Evolutionary conservation across 1,140 invertebrate species (phyloP), one percentile per base, ranked within the genome.

Genomic region (Eupristina koningsbergeri): DNA sequence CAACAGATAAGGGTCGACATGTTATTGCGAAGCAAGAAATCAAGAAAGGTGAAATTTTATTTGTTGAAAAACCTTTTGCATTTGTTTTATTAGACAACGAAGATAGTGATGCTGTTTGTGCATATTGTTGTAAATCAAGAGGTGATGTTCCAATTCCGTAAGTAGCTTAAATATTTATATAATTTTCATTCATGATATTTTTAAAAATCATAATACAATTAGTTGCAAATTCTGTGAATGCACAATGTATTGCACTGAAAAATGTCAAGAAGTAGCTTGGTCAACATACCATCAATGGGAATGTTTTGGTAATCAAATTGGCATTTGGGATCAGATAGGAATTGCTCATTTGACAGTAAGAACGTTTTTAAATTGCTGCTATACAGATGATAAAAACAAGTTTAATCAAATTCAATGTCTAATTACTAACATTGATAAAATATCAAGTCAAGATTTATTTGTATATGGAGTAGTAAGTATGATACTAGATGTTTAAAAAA

Each of bases 331-430:
- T 58, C 94, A 94, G 74, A 93, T 97, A 73, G 97, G 97, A 15
- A 95, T 97, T 85, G 96, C 95, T 45, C 96, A 97, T 91, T 93
- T 97, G 73, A 95, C 95, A 80, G 88, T 96, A 53, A 94, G 95
- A 91, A 93, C 94, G 67, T 90, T 95, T 31, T 87, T 96, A 34
- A 92, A 91, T 64, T 92, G 91, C 39, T 84, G 89, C 53, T 89
- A 88, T 74, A 91, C 89, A 9, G 86, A 85, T 15, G 91, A 93
- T 80, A 86, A 67, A 67, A 76, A 80, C 9, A 88, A 86, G 82
- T 91, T 92, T 81, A 90, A 92, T 75, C 86, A 91, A 83, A 88
- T 91, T 71, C 90, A 92, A 85, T 87, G 89, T 22, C 88, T 93
- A 83, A 83, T 91, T 64, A 92, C 92, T 47, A 89, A 92, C 79